These are phyloP conservation scores for Ips nitidus DNA, from an alignment of 1,140 invertebrate genomes.

Conservation along the genomic window DNA sequence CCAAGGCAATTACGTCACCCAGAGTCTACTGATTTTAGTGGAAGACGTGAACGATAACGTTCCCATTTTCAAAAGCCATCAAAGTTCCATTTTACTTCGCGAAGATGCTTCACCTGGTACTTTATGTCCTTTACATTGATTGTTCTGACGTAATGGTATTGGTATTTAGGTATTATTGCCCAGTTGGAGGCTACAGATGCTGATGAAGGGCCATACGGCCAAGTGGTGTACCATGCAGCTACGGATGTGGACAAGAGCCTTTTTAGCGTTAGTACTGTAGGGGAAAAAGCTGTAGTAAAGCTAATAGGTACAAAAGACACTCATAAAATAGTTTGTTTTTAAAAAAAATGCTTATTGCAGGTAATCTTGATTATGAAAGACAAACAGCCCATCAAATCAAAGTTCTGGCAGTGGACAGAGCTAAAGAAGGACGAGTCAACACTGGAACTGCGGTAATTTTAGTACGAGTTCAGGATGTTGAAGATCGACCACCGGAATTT, in stretches of 20 bases:
- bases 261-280: conserved; percentile 80
- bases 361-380: conserved; percentile 79
- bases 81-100: conserved; percentile 74
- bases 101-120: conserved; percentile 71
- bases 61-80: conserved; percentile 84
- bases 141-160: not conserved
- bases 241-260: conserved; percentile 73
- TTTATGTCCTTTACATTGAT: not conserved
- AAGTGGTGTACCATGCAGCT: conserved; percentile 70
- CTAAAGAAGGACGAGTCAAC: conserved; percentile 77
- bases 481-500: conserved; percentile 90
- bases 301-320: conserved; percentile 60
- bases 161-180: conserved; percentile 61
- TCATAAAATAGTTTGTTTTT: conserved; percentile 2
- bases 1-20: conserved; percentile 86
- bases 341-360: conserved; percentile 21
- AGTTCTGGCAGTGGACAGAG: conserved; percentile 81
- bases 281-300: conserved; percentile 84
- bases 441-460: conserved; percentile 86
- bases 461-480: conserved; percentile 83
- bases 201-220: conserved; percentile 89
- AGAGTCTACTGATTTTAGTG: conserved; percentile 83
- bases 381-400: conserved; percentile 86
- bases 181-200: conserved; percentile 84
- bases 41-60: conserved; percentile 92